Evolutionary conservation across 1,140 invertebrate species (phyloP), one percentile per base, ranked within the genome.

Genomic region (Trinorchestia longiramus): DNA sequence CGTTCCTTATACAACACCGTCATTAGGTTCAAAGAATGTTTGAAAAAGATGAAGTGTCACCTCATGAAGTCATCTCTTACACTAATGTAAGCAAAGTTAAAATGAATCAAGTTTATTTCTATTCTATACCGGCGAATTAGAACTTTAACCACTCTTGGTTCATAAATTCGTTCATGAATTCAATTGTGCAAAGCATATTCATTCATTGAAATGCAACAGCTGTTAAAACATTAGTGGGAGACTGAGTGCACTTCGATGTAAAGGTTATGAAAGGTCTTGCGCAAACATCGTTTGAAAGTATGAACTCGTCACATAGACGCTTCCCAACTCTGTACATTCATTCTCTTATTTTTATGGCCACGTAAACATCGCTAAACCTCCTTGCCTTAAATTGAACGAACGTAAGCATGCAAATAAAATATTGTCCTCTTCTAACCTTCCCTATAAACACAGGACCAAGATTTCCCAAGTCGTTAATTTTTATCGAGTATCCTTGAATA

Each of bases 391-490:
- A 77, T 77, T 77, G 62, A 77, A 77, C 62, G 62, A 77, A 77
- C 28, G 62, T 77, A 11, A 23, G 62, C 62, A 77, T 77, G 62
- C 62, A 77, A 77, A 77, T 77, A 77, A 77, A 77, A 77, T 77
- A 77, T 77, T 77, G 62, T 77, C 62, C 62, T 77, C 62, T 94
- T n/a, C 92, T 94, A 19, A 94, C 92, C 44, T 94, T 94, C 44
- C 92, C 88, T 45, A 45, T n/a, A 94, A 94, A 94, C 43, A 94
- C 92, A 94, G 43, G 43, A 44, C 92, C 92, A 94, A 94, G 92
- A 94, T 94, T 94, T 94, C 40, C 92, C 92, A 94, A 94, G 92
- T 94, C 92, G 92, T 94, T 94, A 94, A 94, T 94, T 94, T 94
- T 94, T 94, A 94, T 94, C 40, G 92, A 94, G 92, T 94, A 94